Percentiles rank a stretch among this genome's conserved stretches.
These are phyloP conservation scores for Upupa epops DNA, from an alignment of 2,113 vertebrate genomes.

Conservation along the genomic window DNA sequence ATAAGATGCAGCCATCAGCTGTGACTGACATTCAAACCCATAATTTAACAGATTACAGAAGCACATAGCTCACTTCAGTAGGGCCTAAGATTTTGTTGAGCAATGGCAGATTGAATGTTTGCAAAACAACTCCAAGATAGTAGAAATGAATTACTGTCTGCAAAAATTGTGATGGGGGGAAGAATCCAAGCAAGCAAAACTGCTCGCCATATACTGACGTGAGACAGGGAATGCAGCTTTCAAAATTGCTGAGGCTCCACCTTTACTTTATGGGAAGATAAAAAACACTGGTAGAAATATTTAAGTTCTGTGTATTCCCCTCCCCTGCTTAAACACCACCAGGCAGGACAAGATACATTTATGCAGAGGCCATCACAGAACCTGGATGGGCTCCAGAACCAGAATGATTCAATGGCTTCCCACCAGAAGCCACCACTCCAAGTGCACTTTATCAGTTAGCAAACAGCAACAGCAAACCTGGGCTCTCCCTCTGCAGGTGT, in stretches of 20 bases:
- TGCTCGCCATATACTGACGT: neutral
- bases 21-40: neutral
- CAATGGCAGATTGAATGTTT: too few relatives aligned
- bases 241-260: neutral
- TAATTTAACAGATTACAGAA: neutral
- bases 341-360: neutral
- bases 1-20: neutral
- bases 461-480: neutral
- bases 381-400: neutral
- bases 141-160: neutral
- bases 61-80: neutral
- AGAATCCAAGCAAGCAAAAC: neutral
- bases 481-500: neutral
- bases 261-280: neutral
- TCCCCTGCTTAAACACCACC: neutral
- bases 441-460: neutral
- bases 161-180: neutral
- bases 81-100: neutral
- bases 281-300: neutral
- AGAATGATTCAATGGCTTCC: fast-evolving
- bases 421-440: neutral
- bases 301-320: neutral
- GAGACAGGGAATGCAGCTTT: neutral
- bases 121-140: neutral
- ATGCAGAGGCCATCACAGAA: neutral